Conservation (phyloP, 2,113 vertebrate genomes). For the Hylia prasina region DNA sequence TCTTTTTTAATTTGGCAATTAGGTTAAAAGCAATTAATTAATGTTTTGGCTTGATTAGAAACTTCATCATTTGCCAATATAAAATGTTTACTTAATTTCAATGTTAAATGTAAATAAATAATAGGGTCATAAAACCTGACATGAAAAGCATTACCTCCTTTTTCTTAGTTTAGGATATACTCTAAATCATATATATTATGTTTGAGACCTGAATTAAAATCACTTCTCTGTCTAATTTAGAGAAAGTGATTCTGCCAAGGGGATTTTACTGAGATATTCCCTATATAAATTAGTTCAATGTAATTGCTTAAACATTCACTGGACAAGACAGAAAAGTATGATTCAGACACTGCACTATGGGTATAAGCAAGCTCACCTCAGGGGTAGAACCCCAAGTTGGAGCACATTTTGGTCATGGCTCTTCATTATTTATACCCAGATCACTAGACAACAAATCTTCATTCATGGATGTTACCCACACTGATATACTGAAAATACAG, state of each 20-base stretch:
- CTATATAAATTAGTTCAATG: background rate
- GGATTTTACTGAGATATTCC: background rate
- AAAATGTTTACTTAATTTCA: background rate
- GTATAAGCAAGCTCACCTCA: background rate
- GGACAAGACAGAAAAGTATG: background rate
- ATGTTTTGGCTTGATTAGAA: background rate
- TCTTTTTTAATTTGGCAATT: background rate
- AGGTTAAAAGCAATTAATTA: background rate
- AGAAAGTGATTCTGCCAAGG: background rate
- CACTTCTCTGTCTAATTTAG: background rate
- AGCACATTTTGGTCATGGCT: background rate
- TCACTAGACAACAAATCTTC: background rate
- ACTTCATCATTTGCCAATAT: background rate
- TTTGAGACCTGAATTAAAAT: background rate
- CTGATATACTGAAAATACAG: background rate
- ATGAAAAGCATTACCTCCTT: background rate
- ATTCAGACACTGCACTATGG: background rate
- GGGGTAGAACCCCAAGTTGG: accelerated
- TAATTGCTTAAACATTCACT: background rate
- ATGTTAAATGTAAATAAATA: background rate
- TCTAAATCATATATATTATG: background rate
- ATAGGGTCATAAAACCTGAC: background rate
- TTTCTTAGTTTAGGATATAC: background rate
- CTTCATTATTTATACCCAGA: background rate
- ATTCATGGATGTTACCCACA: background rate